Evolutionary conservation across 2,113 vertebrate genomes (phyloP).

Genomic region (Hydrolagus affinis): DNA sequence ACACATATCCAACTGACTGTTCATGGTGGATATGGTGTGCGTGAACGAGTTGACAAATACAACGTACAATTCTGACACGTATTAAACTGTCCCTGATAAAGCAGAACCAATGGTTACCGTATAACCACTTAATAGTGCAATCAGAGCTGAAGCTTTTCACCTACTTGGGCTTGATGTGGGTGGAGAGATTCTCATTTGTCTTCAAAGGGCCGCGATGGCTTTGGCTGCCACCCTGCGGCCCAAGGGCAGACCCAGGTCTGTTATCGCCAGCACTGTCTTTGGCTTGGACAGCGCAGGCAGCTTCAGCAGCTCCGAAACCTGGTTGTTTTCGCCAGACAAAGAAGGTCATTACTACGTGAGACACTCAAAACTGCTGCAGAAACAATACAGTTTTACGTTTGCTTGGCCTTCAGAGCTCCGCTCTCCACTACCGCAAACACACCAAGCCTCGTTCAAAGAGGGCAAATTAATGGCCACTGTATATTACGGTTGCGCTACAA

Average conservation of each 20-base stretch:
- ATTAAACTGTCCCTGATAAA: neutral
- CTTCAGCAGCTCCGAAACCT: constrained; percentile 93
- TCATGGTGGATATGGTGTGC: too few relatives aligned
- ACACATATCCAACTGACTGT: too few relatives aligned
- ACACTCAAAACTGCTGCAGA: neutral
- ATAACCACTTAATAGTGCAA: neutral
- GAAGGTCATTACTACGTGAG: neutral
- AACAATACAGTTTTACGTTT: neutral
- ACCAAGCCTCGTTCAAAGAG: too few relatives aligned
- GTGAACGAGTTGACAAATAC: too few relatives aligned
- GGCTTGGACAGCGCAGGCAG: constrained; percentile 86
- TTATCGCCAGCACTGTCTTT: constrained; percentile 83
- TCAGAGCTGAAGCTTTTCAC: neutral
- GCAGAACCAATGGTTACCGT: neutral
- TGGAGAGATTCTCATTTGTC: too few relatives aligned
- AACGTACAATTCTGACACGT: neutral
- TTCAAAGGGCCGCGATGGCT: constrained; percentile 78
- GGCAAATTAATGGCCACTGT: neutral
- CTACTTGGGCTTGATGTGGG: neutral
- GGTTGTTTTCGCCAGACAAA: constrained; percentile 15
- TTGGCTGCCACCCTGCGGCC: constrained; percentile 91
- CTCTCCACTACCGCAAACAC: too few relatives aligned
- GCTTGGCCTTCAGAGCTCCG: too few relatives aligned
- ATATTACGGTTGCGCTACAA: neutral
- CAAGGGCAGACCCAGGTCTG: constrained; percentile 83